phyloP scores from a whole-genome alignment of 1,140 invertebrate species.

The Pseudomyrmex pallidus region DNA sequence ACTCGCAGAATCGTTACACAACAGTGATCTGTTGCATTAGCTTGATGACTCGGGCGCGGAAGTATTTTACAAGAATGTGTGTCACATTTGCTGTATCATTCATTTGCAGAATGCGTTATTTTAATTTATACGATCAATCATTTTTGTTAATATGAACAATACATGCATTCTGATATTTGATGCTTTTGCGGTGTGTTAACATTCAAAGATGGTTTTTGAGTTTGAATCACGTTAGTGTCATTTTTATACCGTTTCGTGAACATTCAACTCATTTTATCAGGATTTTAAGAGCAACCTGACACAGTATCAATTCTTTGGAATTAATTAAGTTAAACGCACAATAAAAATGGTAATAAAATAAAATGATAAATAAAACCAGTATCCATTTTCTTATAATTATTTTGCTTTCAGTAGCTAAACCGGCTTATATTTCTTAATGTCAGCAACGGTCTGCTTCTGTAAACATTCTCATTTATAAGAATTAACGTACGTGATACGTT shows the following conservation, averaged over 20 bases:
- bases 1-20: background rate
- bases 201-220: too few species aligned
- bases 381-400: background rate
- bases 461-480: conserved; percentile 1
- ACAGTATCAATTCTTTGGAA: too few species aligned
- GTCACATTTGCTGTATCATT: background rate
- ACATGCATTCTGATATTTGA: too few species aligned
- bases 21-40: background rate
- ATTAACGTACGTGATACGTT: background rate
- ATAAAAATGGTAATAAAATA: too few species aligned
- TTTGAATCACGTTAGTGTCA: too few species aligned
- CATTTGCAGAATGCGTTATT: background rate
- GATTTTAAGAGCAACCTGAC: too few species aligned
- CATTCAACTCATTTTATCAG: too few species aligned
- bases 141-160: too few species aligned
- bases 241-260: too few species aligned
- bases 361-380: too few species aligned
- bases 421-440: background rate
- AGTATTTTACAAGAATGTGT: conserved; percentile 6
- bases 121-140: background rate
- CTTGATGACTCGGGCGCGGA: background rate
- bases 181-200: too few species aligned
- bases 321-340: too few species aligned
- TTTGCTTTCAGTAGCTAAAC: background rate
- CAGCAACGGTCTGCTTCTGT: background rate